These are phyloP conservation scores for Sylvia borin DNA, from an alignment of 2,797 vertebrate genomes.

Conservation along the genomic window DNA sequence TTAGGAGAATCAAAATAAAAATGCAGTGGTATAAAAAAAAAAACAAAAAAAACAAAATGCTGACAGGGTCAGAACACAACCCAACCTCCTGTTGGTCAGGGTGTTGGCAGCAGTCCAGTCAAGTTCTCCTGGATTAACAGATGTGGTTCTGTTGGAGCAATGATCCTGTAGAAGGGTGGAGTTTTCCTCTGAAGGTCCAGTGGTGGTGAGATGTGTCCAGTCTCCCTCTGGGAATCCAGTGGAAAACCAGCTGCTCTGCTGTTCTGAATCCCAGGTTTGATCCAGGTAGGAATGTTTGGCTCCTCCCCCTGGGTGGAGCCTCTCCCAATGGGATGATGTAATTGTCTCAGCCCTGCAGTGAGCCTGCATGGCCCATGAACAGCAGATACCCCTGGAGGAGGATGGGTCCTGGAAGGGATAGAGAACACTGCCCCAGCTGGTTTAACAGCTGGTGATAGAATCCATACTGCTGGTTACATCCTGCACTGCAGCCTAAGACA, in stretches of 20 bases:
- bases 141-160: background rate
- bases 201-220: background rate
- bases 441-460: background rate
- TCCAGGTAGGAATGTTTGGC: background rate
- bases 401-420: background rate
- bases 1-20: background rate
- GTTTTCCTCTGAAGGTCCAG: no score
- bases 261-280: background rate
- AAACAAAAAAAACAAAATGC: background rate
- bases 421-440: background rate
- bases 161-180: background rate
- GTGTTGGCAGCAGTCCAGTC: background rate
- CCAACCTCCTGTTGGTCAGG: background rate
- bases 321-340: background rate
- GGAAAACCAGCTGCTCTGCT: background rate
- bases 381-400: no score
- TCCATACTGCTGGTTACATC: background rate
- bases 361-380: background rate
- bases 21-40: background rate
- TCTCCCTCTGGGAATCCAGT: background rate
- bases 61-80: background rate
- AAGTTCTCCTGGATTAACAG: background rate
- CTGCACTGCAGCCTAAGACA: background rate
- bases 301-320: background rate
- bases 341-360: background rate